Conservation (phyloP, 2,797 vertebrate genomes). For the Platyrinchus mystaceus region DNA sequence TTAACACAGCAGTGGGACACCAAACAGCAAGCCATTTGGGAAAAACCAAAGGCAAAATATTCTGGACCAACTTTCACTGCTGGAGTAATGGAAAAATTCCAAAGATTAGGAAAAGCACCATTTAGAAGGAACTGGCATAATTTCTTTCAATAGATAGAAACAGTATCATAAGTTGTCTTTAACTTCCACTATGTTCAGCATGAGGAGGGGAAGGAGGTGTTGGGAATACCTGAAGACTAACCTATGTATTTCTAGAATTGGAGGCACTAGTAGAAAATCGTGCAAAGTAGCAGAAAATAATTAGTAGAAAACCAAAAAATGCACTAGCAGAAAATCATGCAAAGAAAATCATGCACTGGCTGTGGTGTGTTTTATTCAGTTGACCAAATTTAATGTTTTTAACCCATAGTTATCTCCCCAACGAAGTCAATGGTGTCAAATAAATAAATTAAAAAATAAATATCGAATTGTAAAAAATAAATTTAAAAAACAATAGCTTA, state of each 20-base stretch:
- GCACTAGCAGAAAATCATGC: not conserved
- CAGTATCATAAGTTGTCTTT: not conserved
- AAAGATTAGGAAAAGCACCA: not conserved
- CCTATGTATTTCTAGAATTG: not conserved
- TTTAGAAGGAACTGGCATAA: not conserved
- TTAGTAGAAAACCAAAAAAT: not conserved
- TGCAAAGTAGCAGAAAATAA: not conserved
- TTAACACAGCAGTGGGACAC: not conserved
- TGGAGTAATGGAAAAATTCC: not conserved
- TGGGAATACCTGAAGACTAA: not conserved
- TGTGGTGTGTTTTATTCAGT: not conserved
- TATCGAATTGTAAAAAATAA: not conserved
- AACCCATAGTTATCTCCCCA: not conserved
- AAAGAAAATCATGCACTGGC: not conserved
- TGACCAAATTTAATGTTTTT: not conserved
- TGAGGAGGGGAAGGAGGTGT: accelerated
- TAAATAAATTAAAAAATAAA: not conserved
- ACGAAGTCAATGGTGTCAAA: conserved; percentile 7
- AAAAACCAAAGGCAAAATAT: not conserved
- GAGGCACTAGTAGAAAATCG: not conserved
- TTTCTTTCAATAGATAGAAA: not conserved
- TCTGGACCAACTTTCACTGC: not conserved
- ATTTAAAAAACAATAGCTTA: conserved; percentile 10
- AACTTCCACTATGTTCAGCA: not conserved
- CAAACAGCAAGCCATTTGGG: not conserved